Base-by-base conservation (phyloP, 2,888 invertebrate genomes). In the Xanthorhoe spadicearia region DNA sequence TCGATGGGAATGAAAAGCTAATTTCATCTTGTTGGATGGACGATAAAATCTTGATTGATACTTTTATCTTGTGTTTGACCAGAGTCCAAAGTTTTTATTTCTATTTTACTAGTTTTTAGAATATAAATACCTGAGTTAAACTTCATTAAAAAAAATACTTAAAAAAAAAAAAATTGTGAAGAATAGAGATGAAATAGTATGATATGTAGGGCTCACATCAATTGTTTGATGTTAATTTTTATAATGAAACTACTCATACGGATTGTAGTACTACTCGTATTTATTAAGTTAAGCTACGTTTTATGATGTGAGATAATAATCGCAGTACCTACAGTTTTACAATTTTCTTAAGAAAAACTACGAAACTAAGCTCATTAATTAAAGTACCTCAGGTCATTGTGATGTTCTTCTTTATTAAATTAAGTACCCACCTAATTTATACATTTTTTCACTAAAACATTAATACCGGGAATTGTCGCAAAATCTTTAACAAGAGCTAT, bases 401-500 rank as follows among this genome's bases (percentile, higher is more conserved):
- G 23, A 23, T 23, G 2, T 23, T 23, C 23, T 4, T 3, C 1
- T 23, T 7, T 32, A 32, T 32, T 32, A 4, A 32, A 32, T 32
- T 7, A 6, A 6, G n/a, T n/a, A n/a, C n/a, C n/a, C n/a, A n/a
- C n/a, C n/a, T 8, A 2, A 38, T 38, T 38, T 10, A 38, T 10
- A 32, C 3, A 32, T 32, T 1, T 32, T 32, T 32, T 32, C 8
- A 7, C 32, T 7, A 7, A 10, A 38, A 2, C 9, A 38, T 9
- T 38, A 38, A 10, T 13, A 13, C 38, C 10, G 38, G 1, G 1
- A 13, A 7, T 38, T 43, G 2, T 13, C 73, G 76, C 73, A 79
- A 69, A 48, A 74, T 80, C 19, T 5, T 1, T 9, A 57, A 84
- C 84, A 85, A 81, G 59, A 78, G 69, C 73, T 69, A 83, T 81